Evolutionary conservation across 2,888 invertebrate genomes (phyloP).

Genomic region (Andrena minutula): DNA sequence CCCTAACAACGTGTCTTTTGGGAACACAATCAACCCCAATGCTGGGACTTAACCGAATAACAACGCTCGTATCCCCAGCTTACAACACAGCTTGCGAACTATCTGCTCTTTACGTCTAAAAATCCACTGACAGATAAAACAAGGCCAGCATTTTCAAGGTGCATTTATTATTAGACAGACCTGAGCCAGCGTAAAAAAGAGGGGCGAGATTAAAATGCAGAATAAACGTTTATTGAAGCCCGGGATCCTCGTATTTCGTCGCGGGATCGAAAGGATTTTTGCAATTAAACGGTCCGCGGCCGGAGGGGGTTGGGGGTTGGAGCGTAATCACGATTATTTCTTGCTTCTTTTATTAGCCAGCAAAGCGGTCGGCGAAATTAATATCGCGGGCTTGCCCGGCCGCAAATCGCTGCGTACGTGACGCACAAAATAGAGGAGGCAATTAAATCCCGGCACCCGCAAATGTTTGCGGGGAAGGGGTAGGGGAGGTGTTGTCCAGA

Average conservation of each 20-base stretch:
- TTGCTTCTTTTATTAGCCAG: constrained; percentile 50
- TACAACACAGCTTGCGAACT: no score
- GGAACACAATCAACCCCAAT: constrained; percentile 6
- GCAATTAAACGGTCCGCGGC: constrained; percentile 35
- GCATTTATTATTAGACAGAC: no score
- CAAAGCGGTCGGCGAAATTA: constrained; percentile 63
- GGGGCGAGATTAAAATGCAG: no score
- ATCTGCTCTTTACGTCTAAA: no score
- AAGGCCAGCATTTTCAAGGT: no score
- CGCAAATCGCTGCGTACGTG: constrained; percentile 70
- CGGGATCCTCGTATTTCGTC: neutral
- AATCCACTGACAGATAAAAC: no score
- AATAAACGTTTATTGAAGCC: neutral
- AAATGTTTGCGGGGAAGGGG: constrained; percentile 66
- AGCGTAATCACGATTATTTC: constrained; percentile 49
- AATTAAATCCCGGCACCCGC: constrained; percentile 73
- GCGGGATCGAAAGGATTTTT: constrained; percentile 6
- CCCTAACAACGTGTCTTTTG: constrained; percentile 17
- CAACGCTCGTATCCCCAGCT: no score
- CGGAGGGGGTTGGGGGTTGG: neutral
- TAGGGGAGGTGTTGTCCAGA: constrained; percentile 63
- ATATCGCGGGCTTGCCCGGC: constrained; percentile 69
- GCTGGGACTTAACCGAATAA: no score
- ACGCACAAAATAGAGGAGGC: constrained; percentile 74
- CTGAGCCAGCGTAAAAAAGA: no score